phyloP scores from a whole-genome alignment of 2,888 invertebrate genomes.

The Horisme vitalbata region DNA sequence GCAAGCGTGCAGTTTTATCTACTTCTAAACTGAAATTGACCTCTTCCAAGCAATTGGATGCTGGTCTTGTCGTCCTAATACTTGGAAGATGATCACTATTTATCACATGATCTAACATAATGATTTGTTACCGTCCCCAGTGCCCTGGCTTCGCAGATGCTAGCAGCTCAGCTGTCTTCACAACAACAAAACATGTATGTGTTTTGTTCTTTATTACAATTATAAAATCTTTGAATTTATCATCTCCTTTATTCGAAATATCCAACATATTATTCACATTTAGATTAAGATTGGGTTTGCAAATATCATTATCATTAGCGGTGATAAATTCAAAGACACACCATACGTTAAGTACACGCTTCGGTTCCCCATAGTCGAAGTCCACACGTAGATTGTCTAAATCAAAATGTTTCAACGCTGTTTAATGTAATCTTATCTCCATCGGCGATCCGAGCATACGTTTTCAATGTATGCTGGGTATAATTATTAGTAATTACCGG shows the following conservation, averaged over 20 bases:
- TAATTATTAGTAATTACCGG: conserved; percentile 79
- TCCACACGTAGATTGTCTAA: conserved; percentile 74
- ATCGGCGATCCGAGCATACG: conserved; percentile 75
- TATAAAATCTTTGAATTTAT: conserved; percentile 60
- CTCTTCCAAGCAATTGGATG: conserved; percentile 8
- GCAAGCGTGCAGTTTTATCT: conserved; percentile 67
- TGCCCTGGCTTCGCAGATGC: conserved; percentile 98
- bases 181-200: conserved; percentile 98
- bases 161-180: conserved; percentile 95
- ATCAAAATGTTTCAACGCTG: conserved; percentile 82
- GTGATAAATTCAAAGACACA: conserved; percentile 67
- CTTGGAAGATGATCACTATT: conserved; percentile 20
- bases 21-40: conserved; percentile 7
- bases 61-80: conserved; percentile 12
- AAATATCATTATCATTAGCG: background rate
- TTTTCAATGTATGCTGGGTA: conserved; percentile 75
- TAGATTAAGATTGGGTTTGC: no score
- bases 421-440: conserved; percentile 77
- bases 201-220: conserved; percentile 74
- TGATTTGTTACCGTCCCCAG: conserved; percentile 88
- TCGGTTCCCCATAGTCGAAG: conserved; percentile 62
- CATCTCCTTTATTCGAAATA: conserved; percentile 27
- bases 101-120: conserved; percentile 62
- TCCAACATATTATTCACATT: background rate
- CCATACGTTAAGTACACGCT: conserved; percentile 78